A percentile compares a stretch with the other conserved stretches of the same genome.
phyloP scores from a whole-genome alignment of 2,888 invertebrate genomes.

The Drosophila aldrichi region DNA sequence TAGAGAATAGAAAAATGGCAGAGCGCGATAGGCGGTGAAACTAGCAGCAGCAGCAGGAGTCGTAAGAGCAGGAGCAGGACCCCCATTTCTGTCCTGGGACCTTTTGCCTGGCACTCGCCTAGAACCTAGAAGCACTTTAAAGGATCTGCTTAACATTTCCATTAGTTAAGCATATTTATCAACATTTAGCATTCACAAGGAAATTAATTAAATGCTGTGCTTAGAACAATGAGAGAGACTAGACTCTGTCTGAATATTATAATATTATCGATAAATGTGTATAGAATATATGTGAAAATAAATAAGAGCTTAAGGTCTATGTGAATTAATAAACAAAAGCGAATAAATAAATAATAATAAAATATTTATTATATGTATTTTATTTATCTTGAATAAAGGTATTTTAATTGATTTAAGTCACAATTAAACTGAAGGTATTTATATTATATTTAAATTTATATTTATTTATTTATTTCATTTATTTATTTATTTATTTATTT shows the following conservation, averaged over 20 bases:
- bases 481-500: no score
- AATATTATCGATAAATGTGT: no score
- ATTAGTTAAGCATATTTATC: conserved; percentile 45
- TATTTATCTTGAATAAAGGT: not conserved
- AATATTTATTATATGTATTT: not conserved
- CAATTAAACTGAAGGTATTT: not conserved
- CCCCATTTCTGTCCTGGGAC: conserved; percentile 11
- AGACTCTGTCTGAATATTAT: not conserved
- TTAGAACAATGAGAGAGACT: not conserved
- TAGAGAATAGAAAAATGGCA: conserved; percentile 22
- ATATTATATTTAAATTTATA: no score
- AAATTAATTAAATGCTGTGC: conserved; percentile 2
- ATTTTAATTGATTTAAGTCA: not conserved
- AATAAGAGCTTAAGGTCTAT: not conserved
- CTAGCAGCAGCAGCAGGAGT: conserved; percentile 13
- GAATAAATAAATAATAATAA: not conserved
- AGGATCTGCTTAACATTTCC: conserved; percentile 19
- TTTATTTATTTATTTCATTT: no score
- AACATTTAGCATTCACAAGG: conserved; percentile 50
- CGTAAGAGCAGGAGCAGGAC: conserved; percentile 16
- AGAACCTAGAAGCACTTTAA: conserved; percentile 10
- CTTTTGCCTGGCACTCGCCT: conserved; percentile 10
- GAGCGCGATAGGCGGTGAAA: conserved; percentile 34
- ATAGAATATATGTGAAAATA: not conserved
- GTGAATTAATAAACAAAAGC: not conserved